phyloP scores from a whole-genome alignment of 2,113 vertebrate species.

The Arothron firmamentum region DNA sequence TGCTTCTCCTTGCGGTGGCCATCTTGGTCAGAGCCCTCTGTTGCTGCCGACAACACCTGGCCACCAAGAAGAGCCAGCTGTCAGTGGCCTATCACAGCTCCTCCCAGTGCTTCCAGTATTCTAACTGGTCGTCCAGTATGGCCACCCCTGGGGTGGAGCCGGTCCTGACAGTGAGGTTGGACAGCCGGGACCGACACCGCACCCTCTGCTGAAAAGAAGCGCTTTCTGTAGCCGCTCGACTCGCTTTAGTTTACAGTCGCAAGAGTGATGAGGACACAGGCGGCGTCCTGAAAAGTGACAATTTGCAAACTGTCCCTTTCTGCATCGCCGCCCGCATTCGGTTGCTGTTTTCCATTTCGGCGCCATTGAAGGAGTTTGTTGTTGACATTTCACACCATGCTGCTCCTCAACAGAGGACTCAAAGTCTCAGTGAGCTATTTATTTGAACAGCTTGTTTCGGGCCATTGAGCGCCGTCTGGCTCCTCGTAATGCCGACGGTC shows the following conservation, averaged over 20 bases:
- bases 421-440: slow-evolving; percentile 52
- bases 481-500: slow-evolving; percentile 37
- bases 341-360: slow-evolving; percentile 37
- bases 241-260: slow-evolving; percentile 39
- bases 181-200: slow-evolving; percentile 70
- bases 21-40: slow-evolving; percentile 92
- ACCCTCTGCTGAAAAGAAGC: slow-evolving; percentile 65
- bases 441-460: slow-evolving; percentile 44
- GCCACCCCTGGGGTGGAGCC: slow-evolving; percentile 85
- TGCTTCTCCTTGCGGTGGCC: slow-evolving; percentile 94
- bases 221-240: slow-evolving; percentile 17
- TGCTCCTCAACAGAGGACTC: slow-evolving; percentile 43
- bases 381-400: slow-evolving; percentile 56
- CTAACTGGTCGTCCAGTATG: slow-evolving; percentile 81
- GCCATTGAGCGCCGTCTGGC: slow-evolving; percentile 54
- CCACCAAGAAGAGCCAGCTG: slow-evolving; percentile 97
- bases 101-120: slow-evolving; percentile 95
- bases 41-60: slow-evolving; percentile 96
- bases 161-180: slow-evolving; percentile 93
- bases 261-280: slow-evolving; percentile 27
- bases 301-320: slow-evolving; percentile 31
- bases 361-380: slow-evolving; percentile 11
- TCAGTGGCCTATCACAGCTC: slow-evolving; percentile 98
- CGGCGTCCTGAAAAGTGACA: slow-evolving; percentile 29
- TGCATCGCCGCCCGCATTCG: slow-evolving; percentile 32